Conservation (phyloP, 2,113 vertebrate species). For the Dasyornis broadbenti region DNA sequence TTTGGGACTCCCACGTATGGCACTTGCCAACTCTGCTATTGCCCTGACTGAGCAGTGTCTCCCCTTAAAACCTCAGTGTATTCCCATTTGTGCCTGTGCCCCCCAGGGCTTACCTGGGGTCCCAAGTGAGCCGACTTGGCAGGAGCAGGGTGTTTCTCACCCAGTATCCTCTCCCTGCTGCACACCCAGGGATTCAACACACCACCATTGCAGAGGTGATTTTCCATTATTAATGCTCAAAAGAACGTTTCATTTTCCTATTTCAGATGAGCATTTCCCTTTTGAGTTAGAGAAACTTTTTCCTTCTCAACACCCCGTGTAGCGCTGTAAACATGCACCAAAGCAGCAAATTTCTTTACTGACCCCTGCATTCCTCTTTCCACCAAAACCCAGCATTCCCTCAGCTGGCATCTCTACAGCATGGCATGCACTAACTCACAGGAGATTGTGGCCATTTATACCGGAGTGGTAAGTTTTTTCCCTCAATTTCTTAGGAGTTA, state of each 20-base stretch:
- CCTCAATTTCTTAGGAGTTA: neutral
- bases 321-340: conserved; percentile 56
- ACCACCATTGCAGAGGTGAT: neutral
- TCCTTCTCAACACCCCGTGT: conserved; percentile 68
- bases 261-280: conserved; percentile 81
- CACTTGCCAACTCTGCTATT: rapidly evolving
- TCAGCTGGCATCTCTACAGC: neutral
- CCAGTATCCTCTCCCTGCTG: neutral
- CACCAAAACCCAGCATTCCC: neutral
- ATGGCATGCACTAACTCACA: neutral
- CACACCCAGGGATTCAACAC: neutral
- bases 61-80: neutral
- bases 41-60: neutral
- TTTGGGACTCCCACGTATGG: rapidly evolving
- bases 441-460: neutral
- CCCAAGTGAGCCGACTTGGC: rapidly evolving
- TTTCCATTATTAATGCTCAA: conserved; percentile 23
- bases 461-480: neutral
- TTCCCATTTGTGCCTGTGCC: neutral
- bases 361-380: neutral
- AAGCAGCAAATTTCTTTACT: neutral
- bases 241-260: conserved; percentile 79
- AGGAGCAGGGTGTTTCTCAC: neutral
- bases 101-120: neutral
- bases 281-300: conserved; percentile 75